These are phyloP conservation scores for Grammatotria lemairii DNA, from an alignment of 2,113 vertebrate genomes.

Conservation along the genomic window DNA sequence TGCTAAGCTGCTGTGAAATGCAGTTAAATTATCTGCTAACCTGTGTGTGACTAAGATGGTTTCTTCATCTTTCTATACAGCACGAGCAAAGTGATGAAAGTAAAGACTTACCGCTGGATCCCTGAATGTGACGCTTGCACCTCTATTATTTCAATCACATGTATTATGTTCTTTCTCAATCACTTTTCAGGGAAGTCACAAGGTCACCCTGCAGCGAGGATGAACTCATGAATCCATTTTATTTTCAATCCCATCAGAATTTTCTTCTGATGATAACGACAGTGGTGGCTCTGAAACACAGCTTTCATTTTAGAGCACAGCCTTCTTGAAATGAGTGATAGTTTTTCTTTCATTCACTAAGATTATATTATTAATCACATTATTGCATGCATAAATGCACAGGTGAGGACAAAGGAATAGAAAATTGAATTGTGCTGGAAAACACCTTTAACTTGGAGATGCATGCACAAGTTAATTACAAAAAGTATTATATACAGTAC, in stretches of 20 bases:
- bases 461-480: background rate
- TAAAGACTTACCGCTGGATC: background rate
- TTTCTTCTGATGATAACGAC: background rate
- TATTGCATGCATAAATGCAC: background rate
- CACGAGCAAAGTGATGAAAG: background rate
- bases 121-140: background rate
- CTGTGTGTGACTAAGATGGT: background rate
- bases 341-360: background rate
- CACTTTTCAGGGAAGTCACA: background rate
- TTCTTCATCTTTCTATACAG: background rate
- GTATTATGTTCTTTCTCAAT: background rate
- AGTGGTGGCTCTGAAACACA: background rate
- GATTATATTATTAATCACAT: background rate
- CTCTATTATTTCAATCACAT: slow-evolving; percentile 11
- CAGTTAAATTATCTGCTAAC: background rate
- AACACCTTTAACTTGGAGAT: background rate
- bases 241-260: slow-evolving; percentile 4
- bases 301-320: background rate
- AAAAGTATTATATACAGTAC: background rate
- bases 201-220: slow-evolving; percentile 18
- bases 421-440: background rate
- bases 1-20: background rate
- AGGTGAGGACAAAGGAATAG: background rate
- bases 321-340: background rate
- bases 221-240: slow-evolving; percentile 38